Conservation (phyloP, 2,797 vertebrate species). For the Siniperca scherzeri region DNA sequence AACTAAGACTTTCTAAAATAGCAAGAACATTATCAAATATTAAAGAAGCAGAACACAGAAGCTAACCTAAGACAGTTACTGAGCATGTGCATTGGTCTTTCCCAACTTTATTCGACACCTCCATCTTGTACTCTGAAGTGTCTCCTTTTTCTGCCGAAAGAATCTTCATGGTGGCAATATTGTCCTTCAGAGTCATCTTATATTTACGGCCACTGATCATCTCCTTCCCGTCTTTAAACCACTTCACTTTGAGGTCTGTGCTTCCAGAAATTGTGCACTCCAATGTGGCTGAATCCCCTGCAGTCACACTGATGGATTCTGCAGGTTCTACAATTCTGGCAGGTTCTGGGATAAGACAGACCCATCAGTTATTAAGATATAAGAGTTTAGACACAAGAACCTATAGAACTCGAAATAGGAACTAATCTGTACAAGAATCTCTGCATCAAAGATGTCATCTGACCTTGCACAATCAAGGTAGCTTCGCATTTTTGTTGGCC, state of each 20-base stretch:
- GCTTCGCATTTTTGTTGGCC: constrained; percentile 96
- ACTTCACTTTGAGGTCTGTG: constrained; percentile 95
- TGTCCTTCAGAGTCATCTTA: constrained; percentile 95
- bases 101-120: constrained; percentile 96
- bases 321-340: constrained; percentile 95
- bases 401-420: background rate
- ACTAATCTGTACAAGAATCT: background rate
- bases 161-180: constrained; percentile 93
- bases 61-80: constrained; percentile 95
- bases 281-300: constrained; percentile 93
- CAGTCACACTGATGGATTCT: constrained; percentile 95
- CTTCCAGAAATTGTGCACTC: constrained; percentile 95
- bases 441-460: constrained; percentile 68
- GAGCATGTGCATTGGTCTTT: constrained; percentile 93
- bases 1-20: background rate
- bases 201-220: constrained; percentile 95
- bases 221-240: constrained; percentile 95
- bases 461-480: constrained; percentile 96
- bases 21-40: background rate
- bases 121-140: constrained; percentile 94
- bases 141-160: constrained; percentile 92
- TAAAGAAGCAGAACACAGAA: constrained; percentile 28
- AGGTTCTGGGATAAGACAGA: constrained; percentile 90
- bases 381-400: constrained; percentile 23
- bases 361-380: constrained; percentile 32